phyloP scores from a whole-genome alignment of 2,113 vertebrate genomes.

The Galemys pyrenaicus region DNA sequence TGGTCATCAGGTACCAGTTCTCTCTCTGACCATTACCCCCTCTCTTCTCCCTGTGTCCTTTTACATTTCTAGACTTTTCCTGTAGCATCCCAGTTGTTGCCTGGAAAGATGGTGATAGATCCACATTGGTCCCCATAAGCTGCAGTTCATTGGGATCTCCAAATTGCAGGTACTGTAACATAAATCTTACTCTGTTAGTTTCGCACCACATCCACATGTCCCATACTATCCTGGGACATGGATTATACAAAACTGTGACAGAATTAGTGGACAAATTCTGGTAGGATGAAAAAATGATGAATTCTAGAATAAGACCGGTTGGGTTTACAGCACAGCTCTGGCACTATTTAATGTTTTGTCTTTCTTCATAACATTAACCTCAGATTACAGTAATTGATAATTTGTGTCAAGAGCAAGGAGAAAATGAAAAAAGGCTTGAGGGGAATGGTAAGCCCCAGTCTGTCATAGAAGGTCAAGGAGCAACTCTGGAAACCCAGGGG shows the following conservation, averaged over 20 bases:
- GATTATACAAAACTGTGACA: not conserved
- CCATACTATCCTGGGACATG: not conserved
- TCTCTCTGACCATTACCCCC: not conserved
- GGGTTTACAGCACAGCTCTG: not conserved
- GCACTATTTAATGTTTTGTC: not conserved
- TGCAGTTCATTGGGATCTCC: not conserved
- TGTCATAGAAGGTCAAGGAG: not conserved
- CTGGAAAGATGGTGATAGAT: not conserved
- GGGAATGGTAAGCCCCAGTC: not conserved
- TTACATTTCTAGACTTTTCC: not conserved
- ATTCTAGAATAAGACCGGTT: not conserved
- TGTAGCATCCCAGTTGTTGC: fast-evolving
- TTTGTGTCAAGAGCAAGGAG: not conserved
- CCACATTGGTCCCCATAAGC: not conserved
- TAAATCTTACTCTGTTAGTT: not conserved
- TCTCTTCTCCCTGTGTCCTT: not conserved
- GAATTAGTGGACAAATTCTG: not conserved
- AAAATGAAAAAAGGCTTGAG: not conserved
- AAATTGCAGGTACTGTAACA: not conserved
- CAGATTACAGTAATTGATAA: not conserved
- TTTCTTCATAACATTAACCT: not conserved
- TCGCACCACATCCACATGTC: not conserved
- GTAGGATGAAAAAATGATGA: not conserved
- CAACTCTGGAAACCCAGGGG: not conserved
- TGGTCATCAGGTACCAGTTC: fast-evolving